These are phyloP conservation scores for Manacus vitellinus DNA, from an alignment of 2,113 vertebrate genomes.

Conservation along the genomic window DNA sequence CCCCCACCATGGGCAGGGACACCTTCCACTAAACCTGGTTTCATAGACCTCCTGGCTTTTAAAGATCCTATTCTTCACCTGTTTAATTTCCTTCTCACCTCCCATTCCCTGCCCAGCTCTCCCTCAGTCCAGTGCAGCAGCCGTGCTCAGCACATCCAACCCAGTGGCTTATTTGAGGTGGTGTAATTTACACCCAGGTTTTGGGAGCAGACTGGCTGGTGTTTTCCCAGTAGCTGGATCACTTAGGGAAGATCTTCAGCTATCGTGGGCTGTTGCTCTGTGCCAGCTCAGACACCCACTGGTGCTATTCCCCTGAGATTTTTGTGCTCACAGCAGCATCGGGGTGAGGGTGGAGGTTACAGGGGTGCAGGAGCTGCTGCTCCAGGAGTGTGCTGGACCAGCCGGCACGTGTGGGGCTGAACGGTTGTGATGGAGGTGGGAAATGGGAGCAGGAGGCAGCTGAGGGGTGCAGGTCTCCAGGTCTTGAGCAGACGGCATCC, in stretches of 20 bases:
- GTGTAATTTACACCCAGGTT: neutral
- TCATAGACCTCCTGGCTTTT: neutral
- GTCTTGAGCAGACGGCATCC: neutral
- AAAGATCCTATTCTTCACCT: neutral
- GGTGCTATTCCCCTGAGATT: neutral
- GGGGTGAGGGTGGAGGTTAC: accelerated
- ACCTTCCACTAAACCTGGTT: neutral
- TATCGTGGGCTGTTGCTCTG: neutral
- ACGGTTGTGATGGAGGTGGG: neutral
- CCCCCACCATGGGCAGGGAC: neutral
- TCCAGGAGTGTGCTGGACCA: accelerated
- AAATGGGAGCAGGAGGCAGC: neutral
- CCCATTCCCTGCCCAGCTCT: neutral
- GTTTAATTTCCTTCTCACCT: neutral
- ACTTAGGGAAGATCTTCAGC: neutral
- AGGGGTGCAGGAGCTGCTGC: accelerated
- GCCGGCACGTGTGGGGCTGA: accelerated
- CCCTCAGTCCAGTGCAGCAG: neutral
- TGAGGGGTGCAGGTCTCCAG: neutral
- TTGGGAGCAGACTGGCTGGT: neutral
- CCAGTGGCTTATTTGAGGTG: neutral
- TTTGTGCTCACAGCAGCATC: accelerated
- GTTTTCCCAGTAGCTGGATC: neutral
- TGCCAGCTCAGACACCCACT: neutral
- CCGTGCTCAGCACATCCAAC: accelerated